Percentiles rank a stretch among this genome's conserved stretches.
Conservation (phyloP, 2,113 vertebrate genomes). For the Cololabis saira region DNA sequence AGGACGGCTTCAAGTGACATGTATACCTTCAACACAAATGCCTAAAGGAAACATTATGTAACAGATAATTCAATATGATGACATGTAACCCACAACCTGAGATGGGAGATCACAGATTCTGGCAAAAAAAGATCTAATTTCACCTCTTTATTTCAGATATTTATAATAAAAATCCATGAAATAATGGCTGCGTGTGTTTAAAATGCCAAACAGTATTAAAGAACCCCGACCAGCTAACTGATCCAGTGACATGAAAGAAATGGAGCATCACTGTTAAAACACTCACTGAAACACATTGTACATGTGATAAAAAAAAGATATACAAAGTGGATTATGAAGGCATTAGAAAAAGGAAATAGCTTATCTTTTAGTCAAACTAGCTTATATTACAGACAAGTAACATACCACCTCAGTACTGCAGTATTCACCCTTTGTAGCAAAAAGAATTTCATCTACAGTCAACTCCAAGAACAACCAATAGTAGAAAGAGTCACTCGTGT, state of each 20-base stretch:
- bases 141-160: constrained; percentile 74
- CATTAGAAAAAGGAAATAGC: constrained; percentile 37
- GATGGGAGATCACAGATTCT: constrained; percentile 5
- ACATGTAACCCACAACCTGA: neutral
- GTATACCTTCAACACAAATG: neutral
- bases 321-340: constrained; percentile 80
- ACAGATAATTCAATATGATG: no score
- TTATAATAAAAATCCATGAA: constrained; percentile 70
- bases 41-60: no score
- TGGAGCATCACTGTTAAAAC: constrained; percentile 50
- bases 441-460: constrained; percentile 11
- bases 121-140: constrained; percentile 38
- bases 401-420: neutral
- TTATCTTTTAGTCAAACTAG: constrained; percentile 73
- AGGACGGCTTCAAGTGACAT: constrained; percentile 54
- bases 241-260: constrained; percentile 38
- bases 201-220: constrained; percentile 51
- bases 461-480: constrained; percentile 9
- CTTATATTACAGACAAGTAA: constrained; percentile 64
- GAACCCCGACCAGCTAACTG: constrained; percentile 48
- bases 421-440: constrained; percentile 10
- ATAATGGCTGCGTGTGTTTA: constrained; percentile 44
- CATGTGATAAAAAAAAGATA: constrained; percentile 87
- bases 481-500: constrained; percentile 4
- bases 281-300: constrained; percentile 83